phyloP scores from a whole-genome alignment of 1,140 invertebrate genomes.

The Caenorhabditis elegans region WBcel235 BX284606.5:17471501-17472000 shows the following conservation, averaged over 20 bases:
- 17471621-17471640: slow-evolving; percentile 39
- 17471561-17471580: neutral
- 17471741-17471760: slow-evolving; percentile 57
- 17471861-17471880: slow-evolving; percentile 63
- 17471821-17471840: slow-evolving; percentile 66
- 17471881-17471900: slow-evolving; percentile 65
- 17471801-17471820: slow-evolving; percentile 43
- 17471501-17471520: too few relatives aligned
- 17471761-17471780: neutral
- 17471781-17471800: neutral
- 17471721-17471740: slow-evolving; percentile 61
- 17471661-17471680: slow-evolving; percentile 64
- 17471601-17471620: too few relatives aligned
- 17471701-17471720: slow-evolving; percentile 63
- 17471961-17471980: slow-evolving; percentile 66
- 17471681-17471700: slow-evolving; percentile 66
- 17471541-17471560: too few relatives aligned
- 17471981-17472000: slow-evolving; percentile 42
- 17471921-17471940: slow-evolving; percentile 57
- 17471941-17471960: slow-evolving; percentile 64
- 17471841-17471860: slow-evolving; percentile 65
- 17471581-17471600: neutral
- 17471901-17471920: slow-evolving; percentile 66
- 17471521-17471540: too few relatives aligned
- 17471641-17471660: slow-evolving; percentile 38